These are phyloP conservation scores for Origma solitaria DNA, from an alignment of 2,113 vertebrate species.

Conservation along the genomic window DNA sequence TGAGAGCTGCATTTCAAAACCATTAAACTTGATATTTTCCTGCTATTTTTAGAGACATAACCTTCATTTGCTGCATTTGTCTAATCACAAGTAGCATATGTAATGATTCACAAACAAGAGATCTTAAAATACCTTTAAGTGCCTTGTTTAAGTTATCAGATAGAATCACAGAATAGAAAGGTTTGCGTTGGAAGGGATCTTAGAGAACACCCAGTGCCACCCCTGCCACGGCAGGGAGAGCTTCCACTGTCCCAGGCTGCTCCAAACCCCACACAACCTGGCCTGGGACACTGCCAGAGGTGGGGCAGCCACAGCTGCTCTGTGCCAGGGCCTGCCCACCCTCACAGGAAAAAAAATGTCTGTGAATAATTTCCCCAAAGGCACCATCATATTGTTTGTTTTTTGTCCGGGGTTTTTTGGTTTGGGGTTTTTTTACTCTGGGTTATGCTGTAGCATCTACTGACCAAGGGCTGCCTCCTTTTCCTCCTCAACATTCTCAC, in stretches of 20 bases:
- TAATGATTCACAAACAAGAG: not conserved
- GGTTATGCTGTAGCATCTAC: not conserved
- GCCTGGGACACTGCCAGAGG: not conserved
- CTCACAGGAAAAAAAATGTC: not conserved
- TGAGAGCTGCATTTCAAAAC: not conserved
- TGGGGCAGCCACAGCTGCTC: not conserved
- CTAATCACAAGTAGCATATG: not conserved
- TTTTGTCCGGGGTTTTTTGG: not conserved
- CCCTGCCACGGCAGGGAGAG: not conserved
- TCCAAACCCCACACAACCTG: not conserved
- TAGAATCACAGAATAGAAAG: not conserved
- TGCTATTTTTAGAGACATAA: not conserved
- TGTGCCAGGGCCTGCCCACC: not conserved
- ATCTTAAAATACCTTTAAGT: not conserved
- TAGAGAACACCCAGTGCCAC: fast-evolving
- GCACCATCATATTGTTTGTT: not conserved
- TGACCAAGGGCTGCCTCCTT: not conserved
- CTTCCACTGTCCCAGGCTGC: not conserved
- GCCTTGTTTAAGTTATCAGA: not conserved
- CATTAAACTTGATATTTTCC: not conserved
- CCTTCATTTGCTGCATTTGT: not conserved
- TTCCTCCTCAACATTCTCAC: not conserved
- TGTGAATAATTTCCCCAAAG: not conserved
- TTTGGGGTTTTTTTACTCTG: not conserved
- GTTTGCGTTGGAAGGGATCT: not conserved